These are phyloP conservation scores for Timema cristinae DNA, from an alignment of 2,888 invertebrate species.

Conservation along the genomic window DNA sequence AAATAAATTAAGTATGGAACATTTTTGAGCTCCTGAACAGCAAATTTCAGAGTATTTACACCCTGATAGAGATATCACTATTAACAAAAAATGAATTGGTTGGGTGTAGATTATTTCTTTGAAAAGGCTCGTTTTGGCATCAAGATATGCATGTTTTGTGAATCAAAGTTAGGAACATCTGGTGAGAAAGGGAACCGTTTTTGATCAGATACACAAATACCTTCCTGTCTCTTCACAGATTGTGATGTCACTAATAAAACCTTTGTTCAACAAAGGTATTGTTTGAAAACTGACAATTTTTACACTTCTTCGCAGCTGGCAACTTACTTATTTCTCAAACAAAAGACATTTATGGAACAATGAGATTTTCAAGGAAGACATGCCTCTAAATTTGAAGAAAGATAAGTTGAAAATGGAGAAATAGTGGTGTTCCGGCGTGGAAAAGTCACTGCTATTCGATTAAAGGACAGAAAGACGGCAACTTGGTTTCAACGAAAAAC, in stretches of 20 bases:
- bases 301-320: conserved; percentile 2
- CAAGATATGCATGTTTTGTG: conserved; percentile 5
- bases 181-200: not conserved
- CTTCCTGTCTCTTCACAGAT: not conserved
- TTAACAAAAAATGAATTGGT: too few species aligned
- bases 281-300: not conserved
- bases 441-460: not conserved
- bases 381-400: not conserved
- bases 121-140: not conserved
- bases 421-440: not conserved
- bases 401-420: not conserved
- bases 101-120: too few species aligned
- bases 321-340: not conserved
- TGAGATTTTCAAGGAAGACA: conserved; percentile 2
- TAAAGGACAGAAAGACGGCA: not conserved
- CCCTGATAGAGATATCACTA: not conserved
- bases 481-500: conserved; percentile 1
- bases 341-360: not conserved
- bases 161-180: conserved; percentile 11
- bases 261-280: not conserved
- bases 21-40: not conserved
- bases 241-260: too few species aligned
- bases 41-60: not conserved
- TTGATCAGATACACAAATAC: not conserved
- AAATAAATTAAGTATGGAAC: not conserved